Base-by-base conservation (phyloP, 2,888 invertebrate species). In the Cephalotes varians region DNA sequence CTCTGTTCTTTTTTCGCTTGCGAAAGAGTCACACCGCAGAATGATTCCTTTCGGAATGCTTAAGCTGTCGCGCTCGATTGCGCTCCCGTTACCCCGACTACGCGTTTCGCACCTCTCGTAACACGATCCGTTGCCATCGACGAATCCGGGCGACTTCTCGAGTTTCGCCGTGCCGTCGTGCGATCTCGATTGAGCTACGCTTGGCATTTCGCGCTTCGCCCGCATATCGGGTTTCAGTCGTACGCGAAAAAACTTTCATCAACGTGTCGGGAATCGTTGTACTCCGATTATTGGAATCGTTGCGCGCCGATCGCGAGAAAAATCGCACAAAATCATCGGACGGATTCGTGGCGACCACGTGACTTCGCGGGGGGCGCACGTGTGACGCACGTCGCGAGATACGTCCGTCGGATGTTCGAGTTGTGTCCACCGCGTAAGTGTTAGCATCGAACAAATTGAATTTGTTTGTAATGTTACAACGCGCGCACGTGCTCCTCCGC, bases 81-180 rank as follows among this genome's bases (percentile, higher is more conserved):
- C 80, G 62, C 84, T 83, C 83, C 85, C 83, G 85, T 85, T 87
- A 81, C 80, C 81, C 81, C 84, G 84, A 85, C 82, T 80, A 34
- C 83, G 60, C 87, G 84, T 90, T 89, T 87, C 85, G 88, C 85
- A 85, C 73, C 79, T 56, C 60, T 51, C 60, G 89, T 84, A 89
- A 89, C 82, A 60, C 82, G 85, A 88, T 81, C 86, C 67, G 54
- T 71, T 84, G 49, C 28, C 58, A 51, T 18, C 60, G 64, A 9
- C 64, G 40, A 62, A 34, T 65, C 69, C 31, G 65, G 73, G 4
- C 47, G 54, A 85, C 76, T 85, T 88, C 82, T 88, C 83, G 88
- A 73, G 81, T 88, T 88, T 88, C 88, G 81, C 51, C 67, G 54
- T 49, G 84, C 73, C 74, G 44, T n/a, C 62, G 49, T n/a, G 71